Evolutionary conservation across 2,113 vertebrate genomes (phyloP).

Genomic region (rabbit (Oryctolagus cuniculus)): mOryCun1.1 NC_091445.1:72381501-72382000

Average conservation of each 20-base stretch:
- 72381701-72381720: not conserved
- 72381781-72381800: not conserved
- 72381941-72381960: not conserved
- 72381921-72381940: not conserved
- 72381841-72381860: not conserved
- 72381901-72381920: not conserved
- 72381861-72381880: not conserved
- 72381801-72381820: not conserved
- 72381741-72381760: not conserved
- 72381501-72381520: not conserved
- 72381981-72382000: not conserved
- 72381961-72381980: not conserved
- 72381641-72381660: not conserved
- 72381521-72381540: not conserved
- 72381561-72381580: not conserved
- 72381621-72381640: not conserved
- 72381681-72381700: not conserved
- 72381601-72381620: not conserved
- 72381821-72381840: not conserved
- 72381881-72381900: not conserved
- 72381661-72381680: not conserved
- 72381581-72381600: not conserved
- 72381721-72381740: constrained; percentile 10
- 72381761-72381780: not conserved
- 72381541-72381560: not conserved